Evolutionary conservation across 2,888 invertebrate species (phyloP).

Genomic region (Chrysolina haemoptera): DNA sequence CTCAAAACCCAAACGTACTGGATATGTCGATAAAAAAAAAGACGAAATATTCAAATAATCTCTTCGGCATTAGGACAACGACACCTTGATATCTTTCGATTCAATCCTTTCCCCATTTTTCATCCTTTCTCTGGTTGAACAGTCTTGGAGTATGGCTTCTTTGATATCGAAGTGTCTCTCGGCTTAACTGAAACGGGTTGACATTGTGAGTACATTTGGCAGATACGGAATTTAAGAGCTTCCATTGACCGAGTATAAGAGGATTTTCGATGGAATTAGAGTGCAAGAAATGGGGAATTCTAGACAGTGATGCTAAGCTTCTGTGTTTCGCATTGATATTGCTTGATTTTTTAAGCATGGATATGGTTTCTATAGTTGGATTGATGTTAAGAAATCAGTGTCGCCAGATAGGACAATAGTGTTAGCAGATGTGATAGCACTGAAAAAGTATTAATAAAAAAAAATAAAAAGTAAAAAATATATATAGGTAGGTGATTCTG

Average conservation of each 20-base stretch:
- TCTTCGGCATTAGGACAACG: background rate
- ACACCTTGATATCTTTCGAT: background rate
- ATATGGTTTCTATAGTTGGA: no score
- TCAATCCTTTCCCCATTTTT: slow-evolving; percentile 1
- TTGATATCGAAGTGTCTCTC: slow-evolving; percentile 19
- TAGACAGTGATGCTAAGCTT: slow-evolving; percentile 11
- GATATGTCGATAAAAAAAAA: background rate
- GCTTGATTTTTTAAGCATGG: background rate
- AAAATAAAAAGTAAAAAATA: no score
- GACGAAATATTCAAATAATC: slow-evolving; percentile 17
- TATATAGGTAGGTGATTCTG: no score
- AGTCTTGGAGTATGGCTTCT: background rate
- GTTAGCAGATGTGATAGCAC: no score
- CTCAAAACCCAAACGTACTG: no score
- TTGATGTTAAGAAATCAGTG: no score
- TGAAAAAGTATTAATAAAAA: no score
- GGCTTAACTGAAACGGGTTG: slow-evolving; percentile 4
- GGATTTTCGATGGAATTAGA: slow-evolving; percentile 2
- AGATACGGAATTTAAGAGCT: slow-evolving; percentile 9
- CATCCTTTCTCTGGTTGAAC: slow-evolving; percentile 1
- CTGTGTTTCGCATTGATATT: slow-evolving; percentile 43
- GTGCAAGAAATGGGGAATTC: slow-evolving; percentile 20
- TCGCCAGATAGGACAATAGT: no score
- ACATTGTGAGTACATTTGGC: slow-evolving; percentile 16
- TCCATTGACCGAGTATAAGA: slow-evolving; percentile 22